Conservation (phyloP, 2,113 vertebrate species). For the Prunella himalayana region DNA sequence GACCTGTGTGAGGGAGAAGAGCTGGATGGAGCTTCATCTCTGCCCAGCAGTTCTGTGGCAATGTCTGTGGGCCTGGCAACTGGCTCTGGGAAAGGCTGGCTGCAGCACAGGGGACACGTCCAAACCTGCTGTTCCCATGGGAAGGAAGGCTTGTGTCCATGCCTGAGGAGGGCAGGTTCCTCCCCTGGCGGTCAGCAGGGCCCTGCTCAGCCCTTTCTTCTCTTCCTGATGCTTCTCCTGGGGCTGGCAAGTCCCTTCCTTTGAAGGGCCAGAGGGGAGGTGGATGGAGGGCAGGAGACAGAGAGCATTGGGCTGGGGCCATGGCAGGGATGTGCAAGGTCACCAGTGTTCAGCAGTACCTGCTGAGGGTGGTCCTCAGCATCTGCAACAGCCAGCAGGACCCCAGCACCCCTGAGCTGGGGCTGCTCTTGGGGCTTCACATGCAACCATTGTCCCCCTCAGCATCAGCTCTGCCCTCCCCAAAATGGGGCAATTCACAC, state of each 20-base stretch:
- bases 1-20: not conserved
- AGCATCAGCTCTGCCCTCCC: not conserved
- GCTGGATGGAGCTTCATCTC: not conserved
- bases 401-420: not conserved
- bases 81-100: not conserved
- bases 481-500: not conserved
- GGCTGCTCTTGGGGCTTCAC: not conserved
- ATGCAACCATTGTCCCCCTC: fast-evolving
- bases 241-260: not conserved
- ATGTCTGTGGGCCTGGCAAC: not conserved
- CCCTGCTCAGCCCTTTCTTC: not conserved
- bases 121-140: not conserved
- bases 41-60: not conserved
- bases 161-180: not conserved
- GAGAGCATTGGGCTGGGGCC: fast-evolving
- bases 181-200: not conserved
- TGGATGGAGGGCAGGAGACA: not conserved
- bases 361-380: not conserved
- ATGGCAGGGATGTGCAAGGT: fast-evolving
- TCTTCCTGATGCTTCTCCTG: not conserved
- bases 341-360: not conserved
- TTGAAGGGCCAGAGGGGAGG: not conserved
- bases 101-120: fast-evolving
- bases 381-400: not conserved
- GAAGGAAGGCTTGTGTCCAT: not conserved